A percentile compares a stretch with the other conserved stretches of the same genome.
phyloP scores from a whole-genome alignment of 2,888 invertebrate species.

The Tetropium fuscum region DNA sequence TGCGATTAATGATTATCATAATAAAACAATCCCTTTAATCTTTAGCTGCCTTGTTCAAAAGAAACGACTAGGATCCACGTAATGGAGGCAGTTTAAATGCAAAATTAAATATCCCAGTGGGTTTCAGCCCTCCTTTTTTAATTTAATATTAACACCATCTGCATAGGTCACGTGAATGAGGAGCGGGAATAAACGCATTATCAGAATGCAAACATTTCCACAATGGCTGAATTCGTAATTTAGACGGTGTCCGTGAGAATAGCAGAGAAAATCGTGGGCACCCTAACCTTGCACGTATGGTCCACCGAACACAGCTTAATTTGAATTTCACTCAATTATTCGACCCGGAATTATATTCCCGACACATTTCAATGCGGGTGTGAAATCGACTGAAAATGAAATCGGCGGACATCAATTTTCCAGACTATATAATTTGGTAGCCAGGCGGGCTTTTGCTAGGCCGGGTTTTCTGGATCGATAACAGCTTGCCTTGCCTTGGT shows the following conservation, averaged over 20 bases:
- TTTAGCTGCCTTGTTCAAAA: no score
- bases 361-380: constrained; percentile 62
- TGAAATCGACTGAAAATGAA: constrained; percentile 65
- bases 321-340: constrained; percentile 62
- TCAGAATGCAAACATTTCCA: constrained; percentile 26
- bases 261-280: constrained; percentile 14
- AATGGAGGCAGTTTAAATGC: background rate
- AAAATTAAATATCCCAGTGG: background rate
- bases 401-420: constrained; percentile 64
- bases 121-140: background rate
- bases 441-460: constrained; percentile 36
- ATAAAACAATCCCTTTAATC: no score
- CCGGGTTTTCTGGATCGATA: constrained; percentile 42
- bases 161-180: constrained; percentile 4
- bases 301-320: constrained; percentile 55
- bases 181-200: constrained; percentile 14
- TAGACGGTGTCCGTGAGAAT: constrained; percentile 15
- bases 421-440: constrained; percentile 61
- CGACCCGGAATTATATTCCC: constrained; percentile 61
- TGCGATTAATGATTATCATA: no score
- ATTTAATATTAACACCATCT: constrained; percentile 7
- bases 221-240: constrained; percentile 23
- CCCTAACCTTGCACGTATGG: constrained; percentile 48
- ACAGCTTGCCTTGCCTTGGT: constrained; percentile 33
- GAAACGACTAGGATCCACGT: no score